Base-by-base conservation (phyloP, 2,113 vertebrate genomes). In the Eclectus roratus region DNA sequence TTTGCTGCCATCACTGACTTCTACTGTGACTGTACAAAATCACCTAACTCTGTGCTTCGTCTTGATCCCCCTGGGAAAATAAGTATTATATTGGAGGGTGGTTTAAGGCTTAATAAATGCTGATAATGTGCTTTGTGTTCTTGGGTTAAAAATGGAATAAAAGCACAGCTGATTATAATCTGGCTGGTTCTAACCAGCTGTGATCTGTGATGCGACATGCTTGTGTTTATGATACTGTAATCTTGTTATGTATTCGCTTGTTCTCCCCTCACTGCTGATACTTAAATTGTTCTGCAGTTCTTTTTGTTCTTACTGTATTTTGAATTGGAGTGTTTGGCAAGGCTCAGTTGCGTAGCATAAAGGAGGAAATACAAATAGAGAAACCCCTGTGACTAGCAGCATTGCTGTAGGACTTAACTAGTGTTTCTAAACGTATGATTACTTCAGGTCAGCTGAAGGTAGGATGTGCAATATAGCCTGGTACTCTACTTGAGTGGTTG, bases 151-250 rank as follows among this genome's bases (percentile, higher is more conserved):
- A 92, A 89, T 19, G 61, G 28, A 81, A 87, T 94, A 82, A 86
- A 93, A 92, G 80, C 89, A 65, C 31, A 49, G 49, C 77, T 95
- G 93, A 96, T 91, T 41, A 35, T 94, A 91, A 90, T 93, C 91
- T 92, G 46, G 23, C 93, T 89, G 88, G 77, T 76, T 96, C 73
- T 91, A 89, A 80, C 86, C 65, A 66, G 94, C 83, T 92, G 77
- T 78, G 53, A 65, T 90, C 93, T 86, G 44, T 74, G 91, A 83
- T 91, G 91, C 90, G 91, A 23, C 82, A 29, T 21, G 61, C 72
- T 91, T 44, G 39, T 95, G 69, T 91, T 93, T 87, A 72, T 94
- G 92, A 91, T 95, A 66, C 92, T 76, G 4, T 72, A 93, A 87
- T 93, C 90, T 90, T 79, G 35, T 94, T 95, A 86, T 50, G 71